phyloP scores from a whole-genome alignment of 2,888 invertebrate species.

The Xanthia togata region DNA sequence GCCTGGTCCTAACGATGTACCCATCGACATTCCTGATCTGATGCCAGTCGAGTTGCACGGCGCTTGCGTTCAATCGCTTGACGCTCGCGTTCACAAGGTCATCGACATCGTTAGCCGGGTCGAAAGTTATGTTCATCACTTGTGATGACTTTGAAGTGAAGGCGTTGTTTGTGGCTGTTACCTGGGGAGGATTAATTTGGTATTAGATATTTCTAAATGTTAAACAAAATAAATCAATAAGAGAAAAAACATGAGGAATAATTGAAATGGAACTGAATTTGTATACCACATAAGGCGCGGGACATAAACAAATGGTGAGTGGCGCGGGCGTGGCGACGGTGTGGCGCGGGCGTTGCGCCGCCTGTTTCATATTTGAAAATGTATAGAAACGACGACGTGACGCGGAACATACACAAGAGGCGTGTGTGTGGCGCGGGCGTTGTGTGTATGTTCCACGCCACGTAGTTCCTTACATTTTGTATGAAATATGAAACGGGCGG shows the following conservation, averaged over 20 bases:
- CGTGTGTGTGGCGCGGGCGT: too few relatives aligned
- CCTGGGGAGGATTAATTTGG: constrained; percentile 77
- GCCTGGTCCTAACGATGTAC: constrained; percentile 89
- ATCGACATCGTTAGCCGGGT: constrained; percentile 92
- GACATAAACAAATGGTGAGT: too few relatives aligned
- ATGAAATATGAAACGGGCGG: too few relatives aligned
- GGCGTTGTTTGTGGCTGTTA: constrained; percentile 92
- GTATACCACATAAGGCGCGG: neutral
- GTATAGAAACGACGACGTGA: too few relatives aligned
- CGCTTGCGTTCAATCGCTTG: constrained; percentile 85
- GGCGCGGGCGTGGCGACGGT: too few relatives aligned
- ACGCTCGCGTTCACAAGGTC: constrained; percentile 90
- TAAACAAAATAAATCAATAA: neutral
- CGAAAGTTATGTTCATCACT: constrained; percentile 91
- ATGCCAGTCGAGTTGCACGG: constrained; percentile 92
- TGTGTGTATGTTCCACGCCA: too few relatives aligned
- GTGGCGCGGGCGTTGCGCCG: too few relatives aligned
- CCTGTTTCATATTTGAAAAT: too few relatives aligned
- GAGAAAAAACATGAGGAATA: neutral
- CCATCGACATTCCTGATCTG: constrained; percentile 90
- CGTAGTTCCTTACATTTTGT: too few relatives aligned
- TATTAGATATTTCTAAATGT: neutral
- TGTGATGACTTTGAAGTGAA: constrained; percentile 91
- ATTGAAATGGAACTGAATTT: neutral
- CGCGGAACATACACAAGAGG: too few relatives aligned